Base-by-base conservation (phyloP, 2,888 invertebrate genomes). In the Brachyptera putata region DNA sequence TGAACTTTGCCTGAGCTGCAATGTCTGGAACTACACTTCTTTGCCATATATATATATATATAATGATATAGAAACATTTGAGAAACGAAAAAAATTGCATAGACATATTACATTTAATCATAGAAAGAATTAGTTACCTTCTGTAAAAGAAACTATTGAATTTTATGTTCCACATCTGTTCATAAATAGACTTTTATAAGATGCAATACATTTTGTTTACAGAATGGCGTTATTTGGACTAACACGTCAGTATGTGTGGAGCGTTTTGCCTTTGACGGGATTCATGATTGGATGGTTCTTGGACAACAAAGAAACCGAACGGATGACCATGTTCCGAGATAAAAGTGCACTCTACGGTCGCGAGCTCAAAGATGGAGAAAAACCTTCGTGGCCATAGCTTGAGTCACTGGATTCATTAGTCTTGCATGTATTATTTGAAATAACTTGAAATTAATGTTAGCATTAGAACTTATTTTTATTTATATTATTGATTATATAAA, bases 291-390 rank as follows among this genome's bases (percentile, higher is more conserved):
- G 91, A 1, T 77, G 78, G 68, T 85, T 73, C 65, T 67, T 91
- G 57, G 89, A 91, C 70, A 74, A 76, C 3, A 77, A 81, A 67
- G 90, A 91, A 76, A 86, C 86, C 0, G 77, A 85, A 62, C 80
- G 90, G 58, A 83, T 90, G 84, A 78, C 80, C 0, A 75, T 74
- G 66, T 93, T 85, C 72, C 80, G 91, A 62, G 92, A 93, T 71
- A 91, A 87, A 72, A 91, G 91, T 69, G 82, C 84, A 53, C 75
- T 93, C 37, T 93, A 85, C 71, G 89, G 87, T 21, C 79, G 86
- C 61, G 75, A 71, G 39, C 75, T 84, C 1, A 82, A 83, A 66
- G 80, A 82, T 65, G 87, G 84, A 5, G 84, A 86, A 62, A 71
- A 77, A 67, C 91, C 91, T 60, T 82, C 87, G 11, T 92, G 91